A percentile compares a stretch with the other conserved stretches of the same genome.
Evolutionary conservation across 2,797 vertebrate genomes (phyloP).

Genomic region (Lutjanus campechanus): DNA sequence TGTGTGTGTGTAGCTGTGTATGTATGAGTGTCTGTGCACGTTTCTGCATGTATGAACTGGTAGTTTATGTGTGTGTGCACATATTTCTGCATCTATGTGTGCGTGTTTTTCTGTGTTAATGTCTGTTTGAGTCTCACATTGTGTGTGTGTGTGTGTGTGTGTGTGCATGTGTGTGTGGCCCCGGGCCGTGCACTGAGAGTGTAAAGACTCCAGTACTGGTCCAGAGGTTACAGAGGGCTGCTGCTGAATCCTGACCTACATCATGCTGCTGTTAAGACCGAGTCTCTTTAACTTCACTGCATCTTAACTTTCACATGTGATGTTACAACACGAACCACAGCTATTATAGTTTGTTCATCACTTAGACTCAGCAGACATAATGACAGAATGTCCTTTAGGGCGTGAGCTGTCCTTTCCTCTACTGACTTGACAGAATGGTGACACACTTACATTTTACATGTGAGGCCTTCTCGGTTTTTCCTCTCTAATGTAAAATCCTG

Average conservation of each 20-base stretch:
- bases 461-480: not conserved
- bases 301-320: conserved; percentile 32
- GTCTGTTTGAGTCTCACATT: not conserved
- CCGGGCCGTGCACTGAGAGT: conserved; percentile 36
- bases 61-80: conserved; percentile 4
- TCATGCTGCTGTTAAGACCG: conserved; percentile 6
- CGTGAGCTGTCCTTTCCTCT: conserved; percentile 1
- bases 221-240: conserved; percentile 36
- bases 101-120: not conserved
- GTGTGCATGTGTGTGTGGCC: conserved; percentile 17
- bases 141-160: not conserved
- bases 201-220: conserved; percentile 45
- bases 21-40: conserved; percentile 23
- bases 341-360: not conserved
- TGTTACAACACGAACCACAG: not conserved
- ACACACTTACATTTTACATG: conserved; percentile 14
- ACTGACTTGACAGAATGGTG: conserved; percentile 25
- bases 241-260: conserved; percentile 68
- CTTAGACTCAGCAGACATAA: conserved; percentile 5
- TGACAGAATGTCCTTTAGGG: conserved; percentile 23
- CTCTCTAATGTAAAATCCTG: not conserved
- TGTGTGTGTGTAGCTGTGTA: conserved; percentile 23
- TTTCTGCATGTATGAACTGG: conserved; percentile 27
- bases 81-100: conserved; percentile 7
- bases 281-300: conserved; percentile 25